Base-by-base conservation (phyloP, 2,113 vertebrate genomes). In the Dromas ardeola region DNA sequence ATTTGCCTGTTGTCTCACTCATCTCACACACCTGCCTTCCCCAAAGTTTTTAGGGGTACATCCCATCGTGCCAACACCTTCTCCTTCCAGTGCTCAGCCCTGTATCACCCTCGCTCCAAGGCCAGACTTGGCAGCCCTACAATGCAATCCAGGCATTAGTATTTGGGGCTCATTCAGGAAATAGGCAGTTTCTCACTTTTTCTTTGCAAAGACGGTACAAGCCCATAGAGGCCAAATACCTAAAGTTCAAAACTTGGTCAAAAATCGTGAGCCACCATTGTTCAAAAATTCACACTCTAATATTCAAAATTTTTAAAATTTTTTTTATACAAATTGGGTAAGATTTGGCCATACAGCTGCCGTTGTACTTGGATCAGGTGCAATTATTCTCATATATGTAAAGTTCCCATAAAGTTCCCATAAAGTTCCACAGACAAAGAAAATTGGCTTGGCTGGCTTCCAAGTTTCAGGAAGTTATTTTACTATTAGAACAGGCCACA, bases 61-160 rank as follows among this genome's bases (percentile, higher is more conserved):
- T 32, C 25, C 17, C 38, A 25, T 21, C 30, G 27, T 3, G 11
- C 21, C 81, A 58, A 50, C 0, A 0, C 34, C 73, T 26, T 20
- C 58, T 58, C 30, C 50, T 43, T 22, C 42, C 42, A 34, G 26
- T 3, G 0, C 49, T 43, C n/a, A 15, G 2, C 9, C 58, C 36
- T 58, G 2, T 58, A 26, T 45, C 58, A 18, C 42, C 30, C 42
- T 43, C 26, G 3, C 69, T 43, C 43, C 26, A 16, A 8, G 1
- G 0, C 38, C 74, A 79, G 52, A 25, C 19, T 9, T 5, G 18
- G 50, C 52, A 65, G 73, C 65, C 43, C 27, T 13, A 43, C 22
- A 0, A 38, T 14, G 43, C 3, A 2, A 13, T 4, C 1, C n/a
- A 49, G 55, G 13, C 23, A 1, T 25, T 29, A 19, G 11, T 19